Evolutionary conservation across 2,797 vertebrate genomes (phyloP).

Genomic region (Cynopterus sphinx): DNA sequence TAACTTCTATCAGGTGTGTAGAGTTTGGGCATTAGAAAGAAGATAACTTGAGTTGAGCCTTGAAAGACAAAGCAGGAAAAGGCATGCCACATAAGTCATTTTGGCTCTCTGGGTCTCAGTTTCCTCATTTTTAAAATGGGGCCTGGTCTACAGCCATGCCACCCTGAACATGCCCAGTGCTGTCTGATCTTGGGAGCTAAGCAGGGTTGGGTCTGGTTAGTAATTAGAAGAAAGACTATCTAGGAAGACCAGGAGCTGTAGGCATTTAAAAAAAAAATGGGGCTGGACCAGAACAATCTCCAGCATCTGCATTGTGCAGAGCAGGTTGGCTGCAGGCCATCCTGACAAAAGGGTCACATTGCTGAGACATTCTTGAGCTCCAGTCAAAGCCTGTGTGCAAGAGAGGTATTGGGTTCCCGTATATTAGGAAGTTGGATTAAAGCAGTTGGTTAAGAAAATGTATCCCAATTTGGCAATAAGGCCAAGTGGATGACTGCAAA

Average conservation of each 20-base stretch:
- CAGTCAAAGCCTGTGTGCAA: too few species aligned
- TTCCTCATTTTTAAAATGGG: background rate
- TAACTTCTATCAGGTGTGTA: background rate
- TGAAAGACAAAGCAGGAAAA: background rate
- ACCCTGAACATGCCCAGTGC: too few species aligned
- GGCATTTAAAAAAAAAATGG: background rate
- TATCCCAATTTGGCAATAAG: background rate
- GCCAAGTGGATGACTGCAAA: background rate
- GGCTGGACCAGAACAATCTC: background rate
- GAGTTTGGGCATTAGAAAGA: background rate
- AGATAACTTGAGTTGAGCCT: background rate
- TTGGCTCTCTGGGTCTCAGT: background rate
- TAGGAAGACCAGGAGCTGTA: too few species aligned
- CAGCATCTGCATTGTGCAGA: background rate
- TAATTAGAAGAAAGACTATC: too few species aligned
- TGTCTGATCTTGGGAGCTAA: too few species aligned
- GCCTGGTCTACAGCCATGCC: background rate
- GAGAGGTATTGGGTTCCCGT: background rate
- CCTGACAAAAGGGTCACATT: too few species aligned
- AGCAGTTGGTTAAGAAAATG: background rate
- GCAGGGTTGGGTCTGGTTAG: too few species aligned
- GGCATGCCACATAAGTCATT: background rate
- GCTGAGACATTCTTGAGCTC: background rate
- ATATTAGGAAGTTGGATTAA: background rate
- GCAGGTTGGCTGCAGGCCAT: fast-evolving